These are phyloP conservation scores for Sapajus apella DNA, from an alignment of 2,113 vertebrate species.

Conservation along the genomic window DNA sequence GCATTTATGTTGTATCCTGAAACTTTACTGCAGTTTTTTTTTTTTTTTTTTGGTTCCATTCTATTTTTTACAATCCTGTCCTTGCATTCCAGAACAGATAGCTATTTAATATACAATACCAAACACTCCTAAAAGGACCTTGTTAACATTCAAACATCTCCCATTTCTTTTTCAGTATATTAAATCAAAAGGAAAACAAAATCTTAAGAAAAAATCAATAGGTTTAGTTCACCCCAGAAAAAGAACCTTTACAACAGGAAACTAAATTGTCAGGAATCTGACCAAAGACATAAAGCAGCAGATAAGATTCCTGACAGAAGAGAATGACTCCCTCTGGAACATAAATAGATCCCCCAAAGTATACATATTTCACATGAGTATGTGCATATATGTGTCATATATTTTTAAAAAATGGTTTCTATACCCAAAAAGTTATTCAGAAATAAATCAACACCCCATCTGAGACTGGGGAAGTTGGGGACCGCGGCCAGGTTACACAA, in stretches of 20 bases:
- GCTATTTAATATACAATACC: constrained; percentile 69
- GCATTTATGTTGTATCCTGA: no score
- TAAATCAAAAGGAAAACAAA: constrained; percentile 63
- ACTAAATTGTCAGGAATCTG: constrained; percentile 58
- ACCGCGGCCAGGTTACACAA: rapidly evolving
- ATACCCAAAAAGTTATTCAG: constrained; percentile 61
- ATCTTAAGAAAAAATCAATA: constrained; percentile 35
- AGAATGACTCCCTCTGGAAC: constrained; percentile 57
- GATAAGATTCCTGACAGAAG: constrained; percentile 67
- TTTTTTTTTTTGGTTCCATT: not conserved
- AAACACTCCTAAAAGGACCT: constrained; percentile 63
- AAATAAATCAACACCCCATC: constrained; percentile 58
- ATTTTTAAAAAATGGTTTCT: constrained; percentile 80
- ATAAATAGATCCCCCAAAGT: constrained; percentile 81
- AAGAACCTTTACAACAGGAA: constrained; percentile 75
- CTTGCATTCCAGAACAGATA: constrained; percentile 67
- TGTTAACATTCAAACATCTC: constrained; percentile 50
- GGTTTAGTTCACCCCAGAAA: constrained; percentile 73
- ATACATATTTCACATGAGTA: constrained; percentile 59
- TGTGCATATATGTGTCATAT: constrained; percentile 60
- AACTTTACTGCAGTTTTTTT: no score
- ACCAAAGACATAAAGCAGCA: constrained; percentile 79
- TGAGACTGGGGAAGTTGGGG: rapidly evolving
- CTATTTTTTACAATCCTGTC: constrained; percentile 80
- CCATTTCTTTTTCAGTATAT: constrained; percentile 65